phyloP scores from a whole-genome alignment of 2,113 vertebrate genomes.

The Urocynchramus pylzowi region DNA sequence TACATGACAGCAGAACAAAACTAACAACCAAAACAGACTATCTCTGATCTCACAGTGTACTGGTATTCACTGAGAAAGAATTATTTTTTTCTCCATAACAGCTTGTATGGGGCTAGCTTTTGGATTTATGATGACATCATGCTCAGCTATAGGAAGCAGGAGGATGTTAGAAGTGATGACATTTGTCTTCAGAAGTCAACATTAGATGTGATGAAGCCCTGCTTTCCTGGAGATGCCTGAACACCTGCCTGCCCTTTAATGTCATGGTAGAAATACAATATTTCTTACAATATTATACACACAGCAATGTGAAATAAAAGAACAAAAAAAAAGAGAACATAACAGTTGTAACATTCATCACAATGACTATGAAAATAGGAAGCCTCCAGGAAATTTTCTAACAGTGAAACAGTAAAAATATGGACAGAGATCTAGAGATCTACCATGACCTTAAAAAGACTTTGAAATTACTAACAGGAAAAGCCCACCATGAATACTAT shows the following conservation, averaged over 20 bases:
- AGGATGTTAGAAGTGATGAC: rapidly evolving
- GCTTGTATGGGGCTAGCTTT: background rate
- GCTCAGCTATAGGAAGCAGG: background rate
- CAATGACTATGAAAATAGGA: background rate
- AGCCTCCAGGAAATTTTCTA: background rate
- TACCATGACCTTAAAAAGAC: background rate
- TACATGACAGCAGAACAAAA: background rate
- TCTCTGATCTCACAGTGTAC: background rate
- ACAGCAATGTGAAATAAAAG: background rate
- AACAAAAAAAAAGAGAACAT: rapidly evolving
- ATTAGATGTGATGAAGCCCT: rapidly evolving
- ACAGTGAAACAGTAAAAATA: background rate
- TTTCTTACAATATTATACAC: background rate
- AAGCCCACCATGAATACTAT: background rate
- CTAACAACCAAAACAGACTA: background rate
- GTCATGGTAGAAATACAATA: background rate
- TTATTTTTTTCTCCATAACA: background rate
- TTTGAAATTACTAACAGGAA: background rate
- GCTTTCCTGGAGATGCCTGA: background rate
- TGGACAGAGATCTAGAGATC: background rate
- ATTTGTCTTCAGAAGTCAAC: background rate
- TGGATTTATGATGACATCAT: background rate
- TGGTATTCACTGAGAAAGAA: background rate
- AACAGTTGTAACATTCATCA: background rate
- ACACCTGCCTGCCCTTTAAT: background rate